These are phyloP conservation scores for Dicrurus megarhynchus DNA, from an alignment of 2,113 vertebrate species.

Conservation along the genomic window DNA sequence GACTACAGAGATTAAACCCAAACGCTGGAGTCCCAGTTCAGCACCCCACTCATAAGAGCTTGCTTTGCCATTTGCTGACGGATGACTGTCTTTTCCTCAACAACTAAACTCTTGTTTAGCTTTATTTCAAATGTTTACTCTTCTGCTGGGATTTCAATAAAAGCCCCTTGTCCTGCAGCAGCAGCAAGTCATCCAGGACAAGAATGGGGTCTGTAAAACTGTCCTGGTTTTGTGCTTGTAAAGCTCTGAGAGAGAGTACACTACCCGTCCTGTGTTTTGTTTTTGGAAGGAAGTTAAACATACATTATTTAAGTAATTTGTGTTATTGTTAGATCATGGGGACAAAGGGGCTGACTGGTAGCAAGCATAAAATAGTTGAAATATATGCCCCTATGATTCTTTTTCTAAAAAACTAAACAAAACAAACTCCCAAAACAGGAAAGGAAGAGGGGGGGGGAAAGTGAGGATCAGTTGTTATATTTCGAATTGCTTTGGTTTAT, in stretches of 20 bases:
- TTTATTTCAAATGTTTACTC: conserved; percentile 62
- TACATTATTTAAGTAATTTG: conserved; percentile 48
- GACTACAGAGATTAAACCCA: background rate
- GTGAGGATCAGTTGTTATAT: background rate
- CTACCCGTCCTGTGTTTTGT: conserved; percentile 53
- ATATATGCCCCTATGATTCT: background rate
- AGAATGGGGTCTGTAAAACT: conserved; percentile 44
- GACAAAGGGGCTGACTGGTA: conserved; percentile 2
- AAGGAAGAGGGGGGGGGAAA: background rate
- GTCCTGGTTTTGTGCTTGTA: background rate
- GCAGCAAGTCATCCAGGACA: conserved; percentile 18
- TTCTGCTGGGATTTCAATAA: conserved; percentile 41
- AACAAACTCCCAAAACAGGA: background rate
- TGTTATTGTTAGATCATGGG: background rate
- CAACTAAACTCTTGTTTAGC: conserved; percentile 51
- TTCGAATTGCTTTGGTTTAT: background rate
- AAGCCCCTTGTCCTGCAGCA: conserved; percentile 34
- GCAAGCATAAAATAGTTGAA: background rate
- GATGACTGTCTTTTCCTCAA: conserved; percentile 37
- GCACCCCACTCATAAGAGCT: background rate
- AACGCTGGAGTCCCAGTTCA: background rate
- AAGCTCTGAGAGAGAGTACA: background rate
- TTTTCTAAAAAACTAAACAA: background rate
- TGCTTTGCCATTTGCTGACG: conserved; percentile 20
- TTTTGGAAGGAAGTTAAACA: conserved; percentile 59